A percentile compares a stretch with the other conserved stretches of the same genome.
Conservation (phyloP, 2,113 vertebrate genomes). For the Eurystomus gularis region DNA sequence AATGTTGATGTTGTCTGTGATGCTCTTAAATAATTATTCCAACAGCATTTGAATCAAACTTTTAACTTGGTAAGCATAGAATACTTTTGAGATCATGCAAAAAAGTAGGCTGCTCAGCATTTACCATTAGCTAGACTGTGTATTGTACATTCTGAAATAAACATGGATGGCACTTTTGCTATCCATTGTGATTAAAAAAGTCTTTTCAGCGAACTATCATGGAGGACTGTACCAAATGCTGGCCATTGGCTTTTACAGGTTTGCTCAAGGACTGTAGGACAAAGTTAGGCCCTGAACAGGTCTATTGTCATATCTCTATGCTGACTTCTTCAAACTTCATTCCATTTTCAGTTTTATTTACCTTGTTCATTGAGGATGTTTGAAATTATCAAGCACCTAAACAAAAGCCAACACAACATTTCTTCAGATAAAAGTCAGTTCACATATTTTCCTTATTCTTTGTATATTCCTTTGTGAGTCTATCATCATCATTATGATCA, state of each 20-base stretch:
- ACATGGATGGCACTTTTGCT: neutral
- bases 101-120: neutral
- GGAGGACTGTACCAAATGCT: neutral
- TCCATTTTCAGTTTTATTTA: neutral
- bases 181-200: neutral
- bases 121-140: neutral
- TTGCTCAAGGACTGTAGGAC: neutral
- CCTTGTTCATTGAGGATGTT: neutral
- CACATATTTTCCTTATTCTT: neutral
- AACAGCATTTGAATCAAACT: neutral
- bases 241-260: neutral
- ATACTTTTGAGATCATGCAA: neutral
- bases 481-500: constrained; percentile 3
- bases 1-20: neutral
- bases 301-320: neutral
- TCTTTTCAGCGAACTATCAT: neutral
- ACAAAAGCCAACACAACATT: neutral
- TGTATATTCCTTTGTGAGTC: constrained; percentile 15
- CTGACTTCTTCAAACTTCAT: neutral
- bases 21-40: neutral
- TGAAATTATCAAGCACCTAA: neutral
- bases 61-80: neutral
- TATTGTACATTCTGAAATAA: neutral
- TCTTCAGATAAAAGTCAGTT: neutral
- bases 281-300: neutral